Conservation (phyloP, 2,888 invertebrate species). For the Melinaea menophilus region DNA sequence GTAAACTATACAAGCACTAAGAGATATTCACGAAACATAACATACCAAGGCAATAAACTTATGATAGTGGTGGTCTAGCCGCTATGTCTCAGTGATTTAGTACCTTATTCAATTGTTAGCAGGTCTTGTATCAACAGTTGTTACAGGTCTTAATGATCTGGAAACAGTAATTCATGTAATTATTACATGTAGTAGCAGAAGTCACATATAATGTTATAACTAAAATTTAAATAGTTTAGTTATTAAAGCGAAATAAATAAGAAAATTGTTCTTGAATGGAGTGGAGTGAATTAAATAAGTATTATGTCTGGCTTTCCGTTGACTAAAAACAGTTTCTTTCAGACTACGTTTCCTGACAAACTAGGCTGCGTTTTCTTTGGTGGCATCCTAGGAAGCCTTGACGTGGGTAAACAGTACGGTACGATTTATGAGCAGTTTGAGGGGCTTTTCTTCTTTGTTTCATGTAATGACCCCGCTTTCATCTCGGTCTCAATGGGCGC, state of each 20-base stretch:
- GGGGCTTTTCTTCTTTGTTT: constrained; percentile 72
- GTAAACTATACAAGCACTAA: too few species aligned
- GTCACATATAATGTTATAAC: too few species aligned
- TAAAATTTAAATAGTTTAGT: too few species aligned
- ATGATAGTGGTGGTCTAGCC: constrained; percentile 52
- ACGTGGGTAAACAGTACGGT: constrained; percentile 69
- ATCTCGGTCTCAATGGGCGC: constrained; percentile 67
- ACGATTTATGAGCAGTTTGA: constrained; percentile 74
- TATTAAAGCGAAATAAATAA: background rate
- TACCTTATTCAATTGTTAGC: constrained; percentile 72
- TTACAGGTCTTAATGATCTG: constrained; percentile 37
- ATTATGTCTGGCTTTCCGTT: constrained; percentile 13
- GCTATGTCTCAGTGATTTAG: constrained; percentile 70
- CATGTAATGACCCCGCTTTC: constrained; percentile 77
- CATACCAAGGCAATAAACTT: constrained; percentile 58
- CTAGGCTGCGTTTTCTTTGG: constrained; percentile 71
- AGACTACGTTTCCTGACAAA: constrained; percentile 47
- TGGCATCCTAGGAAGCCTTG: constrained; percentile 61
- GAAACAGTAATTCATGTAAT: too few species aligned
- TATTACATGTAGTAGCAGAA: too few species aligned
- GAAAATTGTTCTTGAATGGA: background rate
- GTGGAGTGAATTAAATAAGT: constrained; percentile 3
- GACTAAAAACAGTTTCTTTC: constrained; percentile 55
- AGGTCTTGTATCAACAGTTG: constrained; percentile 70
- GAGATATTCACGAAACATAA: too few species aligned